These are phyloP conservation scores for Mycalesis mineus DNA, from an alignment of 2,888 invertebrate genomes.

Conservation along the genomic window DNA sequence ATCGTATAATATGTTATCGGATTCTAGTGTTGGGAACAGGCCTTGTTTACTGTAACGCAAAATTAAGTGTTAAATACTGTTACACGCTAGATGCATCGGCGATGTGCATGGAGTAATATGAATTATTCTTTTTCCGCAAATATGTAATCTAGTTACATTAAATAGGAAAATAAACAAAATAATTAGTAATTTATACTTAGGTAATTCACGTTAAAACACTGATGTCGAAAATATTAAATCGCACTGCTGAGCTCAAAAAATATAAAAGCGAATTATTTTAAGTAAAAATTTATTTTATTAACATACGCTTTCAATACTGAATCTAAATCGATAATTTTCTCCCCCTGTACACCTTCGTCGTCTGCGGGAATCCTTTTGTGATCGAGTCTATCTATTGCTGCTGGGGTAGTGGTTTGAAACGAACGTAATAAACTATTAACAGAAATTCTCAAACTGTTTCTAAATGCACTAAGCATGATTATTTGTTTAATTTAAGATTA, in stretches of 20 bases:
- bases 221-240: too few relatives aligned
- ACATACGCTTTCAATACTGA: constrained; percentile 78
- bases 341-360: constrained; percentile 89
- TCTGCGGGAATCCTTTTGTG: constrained; percentile 66
- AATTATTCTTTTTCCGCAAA: too few relatives aligned
- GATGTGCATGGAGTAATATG: too few relatives aligned
- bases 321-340: constrained; percentile 84
- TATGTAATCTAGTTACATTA: too few relatives aligned
- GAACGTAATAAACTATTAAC: constrained; percentile 42
- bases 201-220: too few relatives aligned
- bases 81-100: too few relatives aligned
- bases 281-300: neutral
- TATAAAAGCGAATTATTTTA: too few relatives aligned
- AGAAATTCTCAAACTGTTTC: constrained; percentile 46
- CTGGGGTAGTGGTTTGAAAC: constrained; percentile 52
- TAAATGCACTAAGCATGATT: constrained; percentile 55
- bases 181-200: too few relatives aligned
- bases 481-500: constrained; percentile 3
- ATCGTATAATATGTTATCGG: constrained; percentile 84
- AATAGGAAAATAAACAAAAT: too few relatives aligned
- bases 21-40: constrained; percentile 85
- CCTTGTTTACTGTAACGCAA: constrained; percentile 79
- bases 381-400: constrained; percentile 57
- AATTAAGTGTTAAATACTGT: too few relatives aligned
- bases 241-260: too few relatives aligned